phyloP scores from a whole-genome alignment of 2,888 invertebrate genomes.

The Drosophila anceps region DNA sequence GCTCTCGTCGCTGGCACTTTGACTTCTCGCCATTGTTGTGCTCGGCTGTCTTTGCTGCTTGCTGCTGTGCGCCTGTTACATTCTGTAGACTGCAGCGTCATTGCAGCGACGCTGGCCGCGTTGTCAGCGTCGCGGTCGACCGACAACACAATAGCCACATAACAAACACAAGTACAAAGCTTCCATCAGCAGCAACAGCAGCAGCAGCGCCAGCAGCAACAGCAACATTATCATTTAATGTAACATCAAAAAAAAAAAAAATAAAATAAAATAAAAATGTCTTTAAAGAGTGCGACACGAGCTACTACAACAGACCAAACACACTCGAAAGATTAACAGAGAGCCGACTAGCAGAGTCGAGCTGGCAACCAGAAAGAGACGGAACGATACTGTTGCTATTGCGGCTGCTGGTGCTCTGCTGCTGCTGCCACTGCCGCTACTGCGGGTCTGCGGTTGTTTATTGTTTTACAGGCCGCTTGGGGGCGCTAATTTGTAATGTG shows the following conservation, averaged over 20 bases:
- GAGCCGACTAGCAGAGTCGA: slow-evolving; percentile 16
- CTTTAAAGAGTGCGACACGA: slow-evolving; percentile 65
- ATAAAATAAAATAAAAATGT: slow-evolving; percentile 39
- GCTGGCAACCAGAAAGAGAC: slow-evolving; percentile 14
- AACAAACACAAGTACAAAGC: slow-evolving; percentile 26
- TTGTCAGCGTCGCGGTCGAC: slow-evolving; percentile 18
- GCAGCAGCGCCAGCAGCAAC: slow-evolving; percentile 22
- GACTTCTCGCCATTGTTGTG: slow-evolving; percentile 23
- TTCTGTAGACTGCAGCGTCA: slow-evolving; percentile 84
- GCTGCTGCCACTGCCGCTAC: slow-evolving; percentile 4
- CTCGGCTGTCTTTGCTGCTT: slow-evolving; percentile 21
- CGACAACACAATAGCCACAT: slow-evolving; percentile 30
- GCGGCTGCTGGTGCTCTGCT: slow-evolving; percentile 26
- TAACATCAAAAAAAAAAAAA: slow-evolving; percentile 44
- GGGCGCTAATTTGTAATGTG: slow-evolving; percentile 76
- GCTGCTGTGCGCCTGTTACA: slow-evolving; percentile 77
- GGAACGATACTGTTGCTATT: slow-evolving; percentile 30
- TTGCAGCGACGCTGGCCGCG: slow-evolving; percentile 71
- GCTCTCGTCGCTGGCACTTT: slow-evolving; percentile 8
- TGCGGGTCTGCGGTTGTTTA: slow-evolving; percentile 54
- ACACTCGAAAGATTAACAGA: slow-evolving; percentile 24
- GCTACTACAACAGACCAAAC: slow-evolving; percentile 52
- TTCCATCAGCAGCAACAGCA: slow-evolving; percentile 13
- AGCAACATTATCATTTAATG: slow-evolving; percentile 58
- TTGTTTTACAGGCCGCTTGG: slow-evolving; percentile 72